These are phyloP conservation scores for Caenorhabditis virilis DNA, from an alignment of 2,888 invertebrate genomes.

Conservation along the genomic window DNA sequence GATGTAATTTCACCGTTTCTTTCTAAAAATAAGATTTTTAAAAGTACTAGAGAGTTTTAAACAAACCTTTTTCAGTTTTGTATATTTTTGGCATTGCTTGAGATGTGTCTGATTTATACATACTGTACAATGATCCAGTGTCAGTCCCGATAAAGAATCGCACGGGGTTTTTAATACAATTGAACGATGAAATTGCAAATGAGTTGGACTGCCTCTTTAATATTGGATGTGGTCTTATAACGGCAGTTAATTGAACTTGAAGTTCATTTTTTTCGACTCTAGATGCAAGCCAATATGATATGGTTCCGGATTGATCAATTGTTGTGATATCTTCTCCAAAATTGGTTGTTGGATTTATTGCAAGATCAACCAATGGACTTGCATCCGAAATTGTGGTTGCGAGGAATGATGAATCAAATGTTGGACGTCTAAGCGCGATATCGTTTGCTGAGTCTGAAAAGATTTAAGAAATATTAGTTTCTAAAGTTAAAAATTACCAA, in stretches of 20 bases:
- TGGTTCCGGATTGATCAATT: constrained; percentile 28
- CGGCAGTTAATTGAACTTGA: constrained; percentile 18
- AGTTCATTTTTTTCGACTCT: constrained; percentile 30
- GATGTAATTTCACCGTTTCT: constrained; percentile 30
- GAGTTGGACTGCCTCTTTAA: constrained; percentile 21
- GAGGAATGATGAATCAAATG: constrained; percentile 35
- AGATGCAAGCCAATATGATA: constrained; percentile 24
- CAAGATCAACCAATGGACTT: constrained; percentile 22
- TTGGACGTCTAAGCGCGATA: constrained; percentile 29
- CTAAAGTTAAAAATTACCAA: constrained; percentile 14
- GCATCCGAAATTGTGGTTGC: constrained; percentile 31
- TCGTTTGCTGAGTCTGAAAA: constrained; percentile 18
- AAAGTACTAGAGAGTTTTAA: background rate
- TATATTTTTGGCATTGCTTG: constrained; percentile 30
- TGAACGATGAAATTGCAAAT: constrained; percentile 26
- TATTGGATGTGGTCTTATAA: constrained; percentile 27
- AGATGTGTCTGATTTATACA: constrained; percentile 28
- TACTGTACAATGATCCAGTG: constrained; percentile 28
- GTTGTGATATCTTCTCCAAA: constrained; percentile 30
- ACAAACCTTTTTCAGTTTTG: constrained; percentile 27
- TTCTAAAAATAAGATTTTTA: constrained; percentile 16
- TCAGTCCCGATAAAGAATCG: constrained; percentile 35
- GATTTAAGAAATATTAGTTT: background rate
- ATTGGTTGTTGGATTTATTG: constrained; percentile 14
- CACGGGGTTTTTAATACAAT: constrained; percentile 12